phyloP scores from a whole-genome alignment of 1,140 invertebrate species.

The Schlechtendalia chinensis region DNA sequence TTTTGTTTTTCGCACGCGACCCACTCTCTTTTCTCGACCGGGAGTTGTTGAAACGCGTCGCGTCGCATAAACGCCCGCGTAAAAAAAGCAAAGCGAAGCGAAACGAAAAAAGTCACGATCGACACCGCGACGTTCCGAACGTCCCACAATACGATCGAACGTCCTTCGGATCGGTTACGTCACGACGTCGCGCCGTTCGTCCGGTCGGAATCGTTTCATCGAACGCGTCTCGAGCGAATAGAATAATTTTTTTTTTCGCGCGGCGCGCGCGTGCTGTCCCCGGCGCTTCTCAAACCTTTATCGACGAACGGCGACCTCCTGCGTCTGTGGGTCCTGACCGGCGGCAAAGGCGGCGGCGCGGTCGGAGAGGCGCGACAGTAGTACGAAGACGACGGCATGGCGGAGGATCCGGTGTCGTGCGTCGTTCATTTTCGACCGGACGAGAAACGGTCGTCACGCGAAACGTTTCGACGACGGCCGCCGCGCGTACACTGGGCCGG shows the following conservation, averaged over 20 bases:
- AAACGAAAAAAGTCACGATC: no score
- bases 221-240: no score
- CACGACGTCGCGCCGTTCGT: no score
- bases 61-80: no score
- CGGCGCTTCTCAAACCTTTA: constrained; percentile 16
- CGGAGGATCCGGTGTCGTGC: neutral
- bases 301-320: constrained; percentile 25
- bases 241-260: no score
- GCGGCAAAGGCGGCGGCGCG: constrained; percentile 29
- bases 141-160: no score
- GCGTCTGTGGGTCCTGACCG: constrained; percentile 9
- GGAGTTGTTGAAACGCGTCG: no score
- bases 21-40: neutral
- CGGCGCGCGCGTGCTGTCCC: neutral
- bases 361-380: neutral
- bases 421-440: constrained; percentile 36
- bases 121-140: no score
- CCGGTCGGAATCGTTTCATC: no score
- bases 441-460: neutral
- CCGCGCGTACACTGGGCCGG: no score
- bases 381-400: constrained; percentile 41
- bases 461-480: neutral
- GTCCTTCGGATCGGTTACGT: no score
- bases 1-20: neutral
- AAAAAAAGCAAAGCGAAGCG: no score